phyloP scores from a whole-genome alignment of 1,140 invertebrate genomes.

The honey bee (Apis mellifera) region DNA sequence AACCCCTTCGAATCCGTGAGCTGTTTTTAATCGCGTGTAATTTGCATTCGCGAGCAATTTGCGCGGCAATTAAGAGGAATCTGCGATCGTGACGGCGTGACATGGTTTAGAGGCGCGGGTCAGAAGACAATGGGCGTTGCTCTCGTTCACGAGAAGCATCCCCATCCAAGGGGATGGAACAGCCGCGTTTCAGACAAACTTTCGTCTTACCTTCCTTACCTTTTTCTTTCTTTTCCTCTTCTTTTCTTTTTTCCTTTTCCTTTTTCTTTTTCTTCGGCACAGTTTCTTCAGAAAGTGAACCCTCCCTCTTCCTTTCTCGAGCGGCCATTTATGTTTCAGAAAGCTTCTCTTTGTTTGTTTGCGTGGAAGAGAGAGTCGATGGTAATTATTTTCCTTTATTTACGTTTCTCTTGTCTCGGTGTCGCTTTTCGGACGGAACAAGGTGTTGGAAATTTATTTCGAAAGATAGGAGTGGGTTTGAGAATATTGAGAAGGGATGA shows the following conservation, averaged over 20 bases:
- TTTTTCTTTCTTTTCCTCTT: too few relatives aligned
- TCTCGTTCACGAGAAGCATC: constrained; percentile 38
- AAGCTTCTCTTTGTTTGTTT: background rate
- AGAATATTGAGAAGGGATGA: too few relatives aligned
- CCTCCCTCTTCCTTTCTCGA: constrained; percentile 12
- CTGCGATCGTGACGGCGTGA: constrained; percentile 16
- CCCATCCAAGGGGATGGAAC: background rate
- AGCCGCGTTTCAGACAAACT: constrained; percentile 27
- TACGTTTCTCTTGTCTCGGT: background rate
- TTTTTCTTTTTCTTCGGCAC: background rate
- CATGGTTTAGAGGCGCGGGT: constrained; percentile 23
- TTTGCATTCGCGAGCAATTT: constrained; percentile 36
- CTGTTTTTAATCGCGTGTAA: constrained; percentile 37
- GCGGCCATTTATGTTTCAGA: constrained; percentile 15
- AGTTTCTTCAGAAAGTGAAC: constrained; percentile 38
- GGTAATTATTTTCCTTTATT: background rate
- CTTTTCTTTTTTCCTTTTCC: background rate
- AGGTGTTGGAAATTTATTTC: background rate
- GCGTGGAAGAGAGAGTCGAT: background rate
- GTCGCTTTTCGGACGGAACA: background rate
- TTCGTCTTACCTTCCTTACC: background rate
- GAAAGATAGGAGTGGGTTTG: background rate
- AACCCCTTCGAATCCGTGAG: background rate
- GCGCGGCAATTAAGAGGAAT: constrained; percentile 24
- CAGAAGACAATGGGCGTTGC: constrained; percentile 34